Base-by-base conservation (phyloP, 2,888 invertebrate genomes). In the Hemistola chrysoprasaria region DNA sequence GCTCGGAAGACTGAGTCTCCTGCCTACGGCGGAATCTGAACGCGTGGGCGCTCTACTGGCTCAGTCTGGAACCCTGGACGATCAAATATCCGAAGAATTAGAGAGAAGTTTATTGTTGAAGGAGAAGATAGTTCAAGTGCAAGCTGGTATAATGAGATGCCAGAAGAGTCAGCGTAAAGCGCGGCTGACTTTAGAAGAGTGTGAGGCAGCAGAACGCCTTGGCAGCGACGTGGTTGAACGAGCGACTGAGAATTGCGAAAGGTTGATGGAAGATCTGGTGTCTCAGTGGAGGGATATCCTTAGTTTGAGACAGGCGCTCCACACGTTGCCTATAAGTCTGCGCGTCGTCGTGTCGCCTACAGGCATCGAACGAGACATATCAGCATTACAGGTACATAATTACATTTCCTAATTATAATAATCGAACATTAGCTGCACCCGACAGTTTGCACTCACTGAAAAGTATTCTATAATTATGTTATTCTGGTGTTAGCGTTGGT, bases 251-350 rank as follows among this genome's bases (percentile, higher is more conserved):
- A 94, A 93, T 47, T 95, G 95, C 59, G 92, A 93, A 62, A 90
- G 89, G 23, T 90, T 95, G 8, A 90, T 92, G 7, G 93, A 94
- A 50, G 94, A 95, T 47, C 76, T 96, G 7, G 90, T 91, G 0
- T 74, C 90, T 0, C 91, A 95, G 42, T 96, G 95, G 95, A 92
- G 94, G 56, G 95, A 95, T 51, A 91, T 95, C 20, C 92, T 95
- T 90, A 90, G 91, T 0, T 76, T 95, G 11, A 85, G 95, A 11
- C 95, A 95, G 68, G 87, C 94, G 37, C 78, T 95, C 16, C 95
- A 96, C 57, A 94, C 95, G 0, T 76, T 96, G 34, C 95, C 95
- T 0, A 94, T 92, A 65, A 91, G 94, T 24, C 83, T 95, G 41
- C 91, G 94, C 29, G 92, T 95, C 26, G 93, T 94, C 0, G 93